Conservation (phyloP, 1,140 invertebrate genomes). For the Campoletis sonorensis region DNA sequence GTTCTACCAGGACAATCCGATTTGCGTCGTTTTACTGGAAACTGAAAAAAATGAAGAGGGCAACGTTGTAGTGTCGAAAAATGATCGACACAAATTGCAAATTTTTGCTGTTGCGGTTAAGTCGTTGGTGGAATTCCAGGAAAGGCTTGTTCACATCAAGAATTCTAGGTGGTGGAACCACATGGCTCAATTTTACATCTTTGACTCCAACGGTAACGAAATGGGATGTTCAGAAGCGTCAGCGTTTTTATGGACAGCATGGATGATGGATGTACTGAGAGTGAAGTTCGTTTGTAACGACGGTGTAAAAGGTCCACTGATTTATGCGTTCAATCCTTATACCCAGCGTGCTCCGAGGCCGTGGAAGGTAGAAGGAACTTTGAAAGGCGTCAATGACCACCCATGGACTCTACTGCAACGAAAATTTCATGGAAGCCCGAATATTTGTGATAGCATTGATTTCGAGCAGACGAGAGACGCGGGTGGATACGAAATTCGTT, state of each 20-base stretch:
- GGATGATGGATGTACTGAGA: slow-evolving; percentile 28
- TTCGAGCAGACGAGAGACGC: neutral
- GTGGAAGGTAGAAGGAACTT: neutral
- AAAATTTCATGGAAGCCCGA: neutral
- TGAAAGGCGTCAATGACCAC: neutral
- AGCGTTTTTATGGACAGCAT: neutral
- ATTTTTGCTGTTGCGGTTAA: neutral
- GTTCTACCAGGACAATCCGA: neutral
- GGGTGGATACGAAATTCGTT: slow-evolving; percentile 16
- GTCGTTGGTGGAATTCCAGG: neutral
- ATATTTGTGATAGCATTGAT: neutral
- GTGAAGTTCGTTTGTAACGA: slow-evolving; percentile 27
- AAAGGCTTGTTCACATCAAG: neutral
- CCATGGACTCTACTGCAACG: slow-evolving; percentile 11
- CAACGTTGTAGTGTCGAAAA: neutral
- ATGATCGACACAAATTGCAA: slow-evolving; percentile 10
- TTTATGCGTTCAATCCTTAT: slow-evolving; percentile 34
- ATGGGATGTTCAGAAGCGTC: neutral
- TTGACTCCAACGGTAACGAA: neutral
- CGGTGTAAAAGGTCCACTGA: neutral
- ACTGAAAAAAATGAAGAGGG: neutral
- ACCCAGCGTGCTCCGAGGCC: neutral
- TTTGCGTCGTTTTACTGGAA: neutral
- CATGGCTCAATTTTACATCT: slow-evolving; percentile 15
- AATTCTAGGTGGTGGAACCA: slow-evolving; percentile 35